Conservation (phyloP, 1,140 invertebrate species). For the Archivesica marissinica region DNA sequence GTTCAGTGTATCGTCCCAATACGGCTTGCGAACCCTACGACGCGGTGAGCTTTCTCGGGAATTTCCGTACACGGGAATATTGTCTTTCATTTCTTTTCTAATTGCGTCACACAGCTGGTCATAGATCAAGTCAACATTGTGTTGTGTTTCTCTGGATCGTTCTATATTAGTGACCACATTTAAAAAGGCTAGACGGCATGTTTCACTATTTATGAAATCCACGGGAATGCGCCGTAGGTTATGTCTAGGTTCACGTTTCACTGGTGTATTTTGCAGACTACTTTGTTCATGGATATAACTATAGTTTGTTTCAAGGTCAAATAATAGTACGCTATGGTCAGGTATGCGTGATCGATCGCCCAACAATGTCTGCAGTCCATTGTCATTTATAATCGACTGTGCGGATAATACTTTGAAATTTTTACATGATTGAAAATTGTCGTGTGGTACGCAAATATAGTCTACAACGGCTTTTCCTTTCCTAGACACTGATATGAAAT, state of each 20-base stretch:
- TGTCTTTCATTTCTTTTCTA: conserved; percentile 9
- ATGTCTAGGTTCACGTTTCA: background rate
- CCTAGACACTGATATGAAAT: conserved; percentile 21
- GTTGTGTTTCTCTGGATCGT: background rate
- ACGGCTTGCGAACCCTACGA: background rate
- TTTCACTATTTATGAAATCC: conserved; percentile 31
- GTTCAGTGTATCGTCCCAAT: background rate
- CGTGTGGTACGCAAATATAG: conserved; percentile 29
- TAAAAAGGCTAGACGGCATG: background rate
- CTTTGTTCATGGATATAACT: too few relatives aligned
- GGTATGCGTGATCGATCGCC: conserved; percentile 22
- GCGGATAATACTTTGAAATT: background rate
- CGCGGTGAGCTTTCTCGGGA: background rate
- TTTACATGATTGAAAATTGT: conserved; percentile 5
- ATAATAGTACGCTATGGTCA: conserved; percentile 11
- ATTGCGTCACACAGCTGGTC: background rate
- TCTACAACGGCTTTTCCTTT: conserved; percentile 56
- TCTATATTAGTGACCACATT: conserved; percentile 21
- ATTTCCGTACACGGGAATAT: background rate
- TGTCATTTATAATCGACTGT: conserved; percentile 12
- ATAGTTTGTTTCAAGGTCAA: background rate
- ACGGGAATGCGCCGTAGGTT: conserved; percentile 1
- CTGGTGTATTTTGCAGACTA: background rate
- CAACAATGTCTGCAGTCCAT: conserved; percentile 12
- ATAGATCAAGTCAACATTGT: conserved; percentile 26